phyloP scores from a whole-genome alignment of 2,113 vertebrate genomes.

The Castor canadensis region DNA sequence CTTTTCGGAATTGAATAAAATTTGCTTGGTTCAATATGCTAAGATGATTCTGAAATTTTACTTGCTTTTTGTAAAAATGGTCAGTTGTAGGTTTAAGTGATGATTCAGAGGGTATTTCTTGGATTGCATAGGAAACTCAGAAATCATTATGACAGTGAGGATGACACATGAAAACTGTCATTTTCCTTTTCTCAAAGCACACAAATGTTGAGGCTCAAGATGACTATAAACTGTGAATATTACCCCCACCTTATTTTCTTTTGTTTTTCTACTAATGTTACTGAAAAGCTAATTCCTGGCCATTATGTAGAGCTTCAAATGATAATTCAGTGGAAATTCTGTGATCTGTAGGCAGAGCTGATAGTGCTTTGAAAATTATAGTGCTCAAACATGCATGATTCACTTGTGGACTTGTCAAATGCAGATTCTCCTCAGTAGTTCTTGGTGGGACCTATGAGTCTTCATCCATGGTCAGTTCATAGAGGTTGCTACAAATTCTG shows the following conservation, averaged over 20 bases:
- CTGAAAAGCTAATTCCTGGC: neutral
- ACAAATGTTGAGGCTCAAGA: neutral
- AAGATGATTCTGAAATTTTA: neutral
- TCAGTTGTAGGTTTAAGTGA: neutral
- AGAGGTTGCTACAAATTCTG: neutral
- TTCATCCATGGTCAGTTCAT: neutral
- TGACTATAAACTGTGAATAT: neutral
- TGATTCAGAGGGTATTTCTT: neutral
- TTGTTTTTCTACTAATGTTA: neutral
- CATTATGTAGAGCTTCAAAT: neutral
- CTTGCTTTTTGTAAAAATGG: neutral
- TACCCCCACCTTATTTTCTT: neutral
- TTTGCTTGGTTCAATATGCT: neutral
- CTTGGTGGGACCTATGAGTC: accelerated
- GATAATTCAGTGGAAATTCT: neutral
- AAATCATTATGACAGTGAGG: neutral
- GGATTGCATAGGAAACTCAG: neutral
- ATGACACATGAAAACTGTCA: neutral
- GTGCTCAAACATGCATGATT: accelerated
- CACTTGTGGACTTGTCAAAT: neutral
- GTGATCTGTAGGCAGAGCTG: neutral
- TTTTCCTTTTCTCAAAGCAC: neutral
- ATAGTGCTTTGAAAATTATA: neutral
- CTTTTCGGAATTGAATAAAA: neutral
- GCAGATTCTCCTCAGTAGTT: neutral